Conservation (phyloP, 2,113 vertebrate genomes). For the Pteronura brasiliensis region DNA sequence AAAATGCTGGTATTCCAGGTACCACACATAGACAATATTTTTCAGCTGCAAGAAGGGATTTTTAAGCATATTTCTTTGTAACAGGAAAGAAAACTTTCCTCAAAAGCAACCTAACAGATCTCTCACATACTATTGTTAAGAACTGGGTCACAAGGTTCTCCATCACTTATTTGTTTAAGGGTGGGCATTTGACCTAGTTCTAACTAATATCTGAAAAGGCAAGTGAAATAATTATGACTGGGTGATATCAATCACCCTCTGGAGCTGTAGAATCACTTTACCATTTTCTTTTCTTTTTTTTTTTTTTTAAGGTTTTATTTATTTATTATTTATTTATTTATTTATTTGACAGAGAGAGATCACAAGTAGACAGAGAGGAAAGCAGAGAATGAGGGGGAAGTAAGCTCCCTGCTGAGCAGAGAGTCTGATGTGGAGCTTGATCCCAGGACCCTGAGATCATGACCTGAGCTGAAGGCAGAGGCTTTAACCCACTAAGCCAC, state of each 20-base stretch:
- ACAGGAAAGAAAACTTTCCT: not conserved
- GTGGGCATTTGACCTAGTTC: not conserved
- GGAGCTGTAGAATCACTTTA: not conserved
- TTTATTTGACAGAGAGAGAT: too few species aligned
- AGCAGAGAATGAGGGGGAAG: too few species aligned
- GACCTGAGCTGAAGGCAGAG: too few species aligned
- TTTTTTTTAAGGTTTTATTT: too few species aligned
- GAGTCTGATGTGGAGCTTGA: accelerated
- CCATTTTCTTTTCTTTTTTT: too few species aligned
- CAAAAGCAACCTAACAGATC: not conserved
- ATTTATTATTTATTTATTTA: too few species aligned
- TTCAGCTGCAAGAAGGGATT: not conserved
- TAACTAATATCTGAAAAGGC: not conserved
- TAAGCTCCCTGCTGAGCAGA: too few species aligned
- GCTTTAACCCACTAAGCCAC: too few species aligned
- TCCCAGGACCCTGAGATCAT: too few species aligned
- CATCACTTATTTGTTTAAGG: not conserved
- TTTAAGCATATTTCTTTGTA: not conserved
- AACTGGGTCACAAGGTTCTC: not conserved
- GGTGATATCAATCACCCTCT: not conserved
- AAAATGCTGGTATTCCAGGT: not conserved
- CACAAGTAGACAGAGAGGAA: too few species aligned
- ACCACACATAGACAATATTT: not conserved
- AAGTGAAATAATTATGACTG: not conserved
- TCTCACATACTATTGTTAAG: not conserved